A percentile compares a stretch with the other conserved stretches of the same genome.
phyloP scores from a whole-genome alignment of 2,888 invertebrate species.

The Ectemnius continuus region DNA sequence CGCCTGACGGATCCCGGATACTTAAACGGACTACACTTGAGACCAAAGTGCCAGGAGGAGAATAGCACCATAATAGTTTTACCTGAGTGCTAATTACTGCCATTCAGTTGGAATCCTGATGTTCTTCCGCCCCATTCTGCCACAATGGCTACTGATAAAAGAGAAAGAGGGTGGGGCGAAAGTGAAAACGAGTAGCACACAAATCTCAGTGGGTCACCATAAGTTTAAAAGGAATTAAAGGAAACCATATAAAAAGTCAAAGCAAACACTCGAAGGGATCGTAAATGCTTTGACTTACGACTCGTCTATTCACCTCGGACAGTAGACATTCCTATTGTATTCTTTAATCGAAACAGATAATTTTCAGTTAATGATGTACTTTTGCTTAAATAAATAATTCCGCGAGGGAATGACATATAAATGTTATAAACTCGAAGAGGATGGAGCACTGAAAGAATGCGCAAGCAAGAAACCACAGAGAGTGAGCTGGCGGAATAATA shows the following conservation, averaged over 20 bases:
- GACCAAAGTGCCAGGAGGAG: neutral
- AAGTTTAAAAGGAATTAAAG: neutral
- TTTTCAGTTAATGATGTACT: too few species aligned
- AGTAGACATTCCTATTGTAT: too few species aligned
- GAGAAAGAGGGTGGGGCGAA: constrained; percentile 32
- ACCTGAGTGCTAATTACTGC: constrained; percentile 38
- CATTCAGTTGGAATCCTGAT: constrained; percentile 42
- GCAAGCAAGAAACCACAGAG: neutral
- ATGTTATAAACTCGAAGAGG: too few species aligned
- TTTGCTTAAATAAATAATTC: too few species aligned
- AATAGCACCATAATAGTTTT: constrained; percentile 33
- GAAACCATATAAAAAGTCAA: neutral
- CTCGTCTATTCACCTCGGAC: too few species aligned
- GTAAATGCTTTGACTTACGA: too few species aligned
- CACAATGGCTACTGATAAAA: constrained; percentile 3
- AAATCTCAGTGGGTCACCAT: too few species aligned
- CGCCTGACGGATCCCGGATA: neutral
- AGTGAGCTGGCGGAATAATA: neutral
- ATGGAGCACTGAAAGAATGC: neutral
- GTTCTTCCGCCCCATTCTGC: constrained; percentile 29
- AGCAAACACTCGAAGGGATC: neutral
- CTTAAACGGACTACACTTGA: neutral
- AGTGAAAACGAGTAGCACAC: constrained; percentile 11
- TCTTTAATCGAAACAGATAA: too few species aligned
- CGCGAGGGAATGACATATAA: too few species aligned